Conservation (phyloP, 2,888 invertebrate genomes). For the Fissipunctia ypsillon region DNA sequence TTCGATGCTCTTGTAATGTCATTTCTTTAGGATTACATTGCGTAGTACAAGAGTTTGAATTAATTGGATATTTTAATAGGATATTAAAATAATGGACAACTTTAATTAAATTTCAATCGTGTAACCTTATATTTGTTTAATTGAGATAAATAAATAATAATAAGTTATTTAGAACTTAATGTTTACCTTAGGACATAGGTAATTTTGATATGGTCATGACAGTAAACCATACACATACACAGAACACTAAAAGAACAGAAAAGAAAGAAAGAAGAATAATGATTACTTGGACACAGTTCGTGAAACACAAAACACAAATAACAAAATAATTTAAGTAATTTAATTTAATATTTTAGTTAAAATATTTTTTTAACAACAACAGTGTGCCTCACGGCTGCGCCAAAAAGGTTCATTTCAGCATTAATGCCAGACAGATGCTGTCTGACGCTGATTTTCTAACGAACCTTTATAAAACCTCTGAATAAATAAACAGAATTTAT, state of each 20-base stretch:
- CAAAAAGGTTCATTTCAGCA: no score
- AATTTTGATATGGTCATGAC: not conserved
- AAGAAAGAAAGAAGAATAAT: no score
- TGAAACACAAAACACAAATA: no score
- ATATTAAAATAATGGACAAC: conserved; percentile 9
- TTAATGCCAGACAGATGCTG: no score
- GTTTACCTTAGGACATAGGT: not conserved
- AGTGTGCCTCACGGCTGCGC: no score
- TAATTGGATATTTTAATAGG: conserved; percentile 13
- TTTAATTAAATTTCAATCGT: not conserved
- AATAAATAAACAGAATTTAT: not conserved
- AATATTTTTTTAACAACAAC: no score
- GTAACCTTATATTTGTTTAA: not conserved
- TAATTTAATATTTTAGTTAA: no score
- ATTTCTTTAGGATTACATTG: conserved; percentile 22
- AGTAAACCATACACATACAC: not conserved
- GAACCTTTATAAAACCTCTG: no score
- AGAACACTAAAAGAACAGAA: no score
- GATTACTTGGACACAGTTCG: no score
- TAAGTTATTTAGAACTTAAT: not conserved
- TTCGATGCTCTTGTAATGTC: conserved; percentile 13
- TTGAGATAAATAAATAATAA: not conserved
- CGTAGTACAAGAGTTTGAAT: conserved; percentile 9
- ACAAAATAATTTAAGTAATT: no score
- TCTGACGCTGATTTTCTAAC: no score